Evolutionary conservation across 2,888 invertebrate species (phyloP).

Genomic region (Plebejus anna): DNA sequence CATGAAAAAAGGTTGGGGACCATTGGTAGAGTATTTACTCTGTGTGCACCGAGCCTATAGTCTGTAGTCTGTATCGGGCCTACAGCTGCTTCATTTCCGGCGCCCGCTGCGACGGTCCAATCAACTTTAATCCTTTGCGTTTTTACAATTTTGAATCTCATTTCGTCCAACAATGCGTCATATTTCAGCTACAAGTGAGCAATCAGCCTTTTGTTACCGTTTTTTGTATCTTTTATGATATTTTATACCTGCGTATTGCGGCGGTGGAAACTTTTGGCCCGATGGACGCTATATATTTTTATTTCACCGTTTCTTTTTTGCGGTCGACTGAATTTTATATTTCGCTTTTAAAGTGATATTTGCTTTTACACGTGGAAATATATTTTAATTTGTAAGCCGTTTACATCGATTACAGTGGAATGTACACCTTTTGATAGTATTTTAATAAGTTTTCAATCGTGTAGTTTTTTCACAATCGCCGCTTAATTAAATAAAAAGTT

Average conservation of each 20-base stretch:
- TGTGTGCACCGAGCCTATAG: background rate
- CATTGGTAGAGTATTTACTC: too few species aligned
- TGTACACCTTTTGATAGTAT: background rate
- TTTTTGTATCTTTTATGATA: constrained; percentile 21
- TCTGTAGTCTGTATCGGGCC: background rate
- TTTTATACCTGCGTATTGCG: constrained; percentile 7
- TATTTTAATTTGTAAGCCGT: background rate
- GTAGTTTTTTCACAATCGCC: too few species aligned
- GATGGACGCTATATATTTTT: constrained; percentile 8
- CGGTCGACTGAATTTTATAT: background rate
- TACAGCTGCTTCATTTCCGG: constrained; percentile 6
- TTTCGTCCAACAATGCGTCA: constrained; percentile 23
- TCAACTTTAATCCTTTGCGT: constrained; percentile 24
- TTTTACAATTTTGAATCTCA: constrained; percentile 28
- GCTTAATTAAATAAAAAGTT: too few species aligned
- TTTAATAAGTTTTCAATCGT: background rate
- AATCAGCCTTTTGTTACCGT: constrained; percentile 33
- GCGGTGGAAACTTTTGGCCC: constrained; percentile 19
- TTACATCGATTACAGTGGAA: background rate
- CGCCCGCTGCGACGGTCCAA: background rate
- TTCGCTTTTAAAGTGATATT: constrained; percentile 5
- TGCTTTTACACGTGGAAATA: background rate
- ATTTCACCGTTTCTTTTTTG: background rate
- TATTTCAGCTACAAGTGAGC: constrained; percentile 34
- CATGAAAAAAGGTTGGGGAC: too few species aligned